Percentiles rank a stretch among this genome's conserved stretches.
Evolutionary conservation across 2,113 vertebrate genomes (phyloP).

Genomic region (Xyliphius kryptos): DNA sequence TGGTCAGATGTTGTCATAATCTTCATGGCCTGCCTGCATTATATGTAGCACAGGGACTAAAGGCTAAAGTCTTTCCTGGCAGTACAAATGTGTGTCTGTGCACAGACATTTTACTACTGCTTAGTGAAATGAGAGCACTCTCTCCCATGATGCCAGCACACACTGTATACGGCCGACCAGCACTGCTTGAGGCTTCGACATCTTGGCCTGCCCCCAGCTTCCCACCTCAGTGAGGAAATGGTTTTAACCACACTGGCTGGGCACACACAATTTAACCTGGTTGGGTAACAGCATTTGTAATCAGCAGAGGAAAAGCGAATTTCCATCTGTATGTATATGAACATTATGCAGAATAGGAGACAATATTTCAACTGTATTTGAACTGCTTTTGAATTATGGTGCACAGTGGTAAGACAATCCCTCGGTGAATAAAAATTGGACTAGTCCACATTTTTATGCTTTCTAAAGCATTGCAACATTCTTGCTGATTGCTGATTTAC

Average conservation of each 20-base stretch:
- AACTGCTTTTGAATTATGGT: no score
- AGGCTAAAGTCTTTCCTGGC: constrained; percentile 43
- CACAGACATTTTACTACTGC: constrained; percentile 62
- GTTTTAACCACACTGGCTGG: constrained; percentile 27
- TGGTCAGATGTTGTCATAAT: constrained; percentile 20
- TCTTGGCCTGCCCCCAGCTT: constrained; percentile 8
- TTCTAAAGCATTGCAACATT: no score
- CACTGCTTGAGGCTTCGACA: constrained; percentile 5
- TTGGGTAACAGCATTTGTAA: constrained; percentile 8
- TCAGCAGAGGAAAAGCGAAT: constrained; percentile 12
- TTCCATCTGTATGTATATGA: no score
- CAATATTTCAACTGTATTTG: no score
- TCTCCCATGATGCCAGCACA: constrained; percentile 46
- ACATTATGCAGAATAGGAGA: no score
- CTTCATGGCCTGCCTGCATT: constrained; percentile 10
- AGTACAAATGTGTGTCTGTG: constrained; percentile 61
- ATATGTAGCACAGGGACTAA: constrained; percentile 8
- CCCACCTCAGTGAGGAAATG: constrained; percentile 12
- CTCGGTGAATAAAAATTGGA: no score
- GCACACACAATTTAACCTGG: constrained; percentile 29
- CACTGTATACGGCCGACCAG: no score
- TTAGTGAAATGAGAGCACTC: constrained; percentile 60
- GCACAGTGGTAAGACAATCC: no score
- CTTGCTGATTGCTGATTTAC: no score
- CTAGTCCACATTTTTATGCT: no score